Evolutionary conservation across 1,140 invertebrate genomes (phyloP).

Genomic region (Pseudoatta argentina): DNA sequence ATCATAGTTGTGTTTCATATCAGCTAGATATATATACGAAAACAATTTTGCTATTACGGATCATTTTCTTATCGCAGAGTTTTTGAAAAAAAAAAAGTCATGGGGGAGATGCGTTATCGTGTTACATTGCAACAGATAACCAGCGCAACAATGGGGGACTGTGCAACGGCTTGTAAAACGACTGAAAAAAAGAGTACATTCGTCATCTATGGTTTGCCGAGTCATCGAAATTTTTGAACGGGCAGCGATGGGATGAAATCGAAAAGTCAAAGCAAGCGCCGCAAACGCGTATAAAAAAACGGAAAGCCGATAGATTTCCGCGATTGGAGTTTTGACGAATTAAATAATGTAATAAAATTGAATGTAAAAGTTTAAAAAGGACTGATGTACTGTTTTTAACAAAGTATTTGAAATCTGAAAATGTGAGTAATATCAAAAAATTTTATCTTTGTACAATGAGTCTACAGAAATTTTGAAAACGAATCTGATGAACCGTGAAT

Average conservation of each 20-base stretch:
- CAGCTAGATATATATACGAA: background rate
- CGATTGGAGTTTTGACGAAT: conserved; percentile 51
- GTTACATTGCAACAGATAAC: conserved; percentile 31
- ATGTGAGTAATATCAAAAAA: no score
- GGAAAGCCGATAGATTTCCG: conserved; percentile 61
- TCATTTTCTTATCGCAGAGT: conserved; percentile 6
- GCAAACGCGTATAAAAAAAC: conserved; percentile 57
- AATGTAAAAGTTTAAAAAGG: no score
- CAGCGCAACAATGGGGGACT: conserved; percentile 39
- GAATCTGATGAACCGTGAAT: no score
- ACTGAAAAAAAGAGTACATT: conserved; percentile 65
- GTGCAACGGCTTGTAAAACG: conserved; percentile 54
- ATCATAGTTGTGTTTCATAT: background rate
- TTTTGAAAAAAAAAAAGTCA: background rate
- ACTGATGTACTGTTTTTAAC: no score
- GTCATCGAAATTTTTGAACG: conserved; percentile 73
- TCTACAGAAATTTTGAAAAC: no score
- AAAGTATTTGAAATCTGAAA: no score
- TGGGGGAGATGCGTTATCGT: conserved; percentile 51
- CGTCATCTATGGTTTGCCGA: conserved; percentile 65
- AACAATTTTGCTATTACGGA: background rate
- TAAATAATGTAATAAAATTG: no score
- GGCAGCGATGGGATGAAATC: conserved; percentile 59
- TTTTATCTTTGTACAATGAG: no score
- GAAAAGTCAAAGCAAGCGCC: conserved; percentile 68